Conservation (phyloP, 2,888 invertebrate species). For the Drosophila robusta region DNA sequence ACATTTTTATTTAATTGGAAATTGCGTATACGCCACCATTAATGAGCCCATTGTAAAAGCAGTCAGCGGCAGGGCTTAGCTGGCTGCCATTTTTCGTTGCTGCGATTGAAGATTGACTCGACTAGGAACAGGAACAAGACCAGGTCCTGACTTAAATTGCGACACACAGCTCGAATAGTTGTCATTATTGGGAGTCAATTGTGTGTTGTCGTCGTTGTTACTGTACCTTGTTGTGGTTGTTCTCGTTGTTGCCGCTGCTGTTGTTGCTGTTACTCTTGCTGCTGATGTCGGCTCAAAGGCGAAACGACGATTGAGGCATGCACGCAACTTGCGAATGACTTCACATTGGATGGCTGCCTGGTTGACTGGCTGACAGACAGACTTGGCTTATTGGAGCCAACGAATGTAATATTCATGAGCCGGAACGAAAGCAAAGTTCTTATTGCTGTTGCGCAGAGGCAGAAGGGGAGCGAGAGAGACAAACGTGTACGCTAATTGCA, state of each 20-base stretch:
- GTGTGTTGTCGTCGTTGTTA: slow-evolving; percentile 46
- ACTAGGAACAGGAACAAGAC: slow-evolving; percentile 28
- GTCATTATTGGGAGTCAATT: slow-evolving; percentile 82
- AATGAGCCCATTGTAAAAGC: slow-evolving; percentile 72
- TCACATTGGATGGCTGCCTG: slow-evolving; percentile 47
- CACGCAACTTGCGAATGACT: slow-evolving; percentile 67
- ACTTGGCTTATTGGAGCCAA: slow-evolving; percentile 52
- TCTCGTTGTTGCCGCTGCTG: slow-evolving; percentile 16
- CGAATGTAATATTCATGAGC: slow-evolving; percentile 64
- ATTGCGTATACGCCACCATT: slow-evolving; percentile 77
- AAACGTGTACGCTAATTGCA: slow-evolving; percentile 76
- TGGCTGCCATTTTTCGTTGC: slow-evolving; percentile 24
- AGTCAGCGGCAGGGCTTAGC: slow-evolving; percentile 46
- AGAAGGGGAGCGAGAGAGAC: background rate
- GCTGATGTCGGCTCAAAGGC: slow-evolving; percentile 54
- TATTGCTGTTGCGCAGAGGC: slow-evolving; percentile 4
- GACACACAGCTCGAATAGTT: slow-evolving; percentile 48
- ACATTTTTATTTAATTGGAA: slow-evolving; percentile 76
- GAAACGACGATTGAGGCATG: slow-evolving; percentile 53
- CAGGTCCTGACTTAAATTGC: slow-evolving; percentile 5
- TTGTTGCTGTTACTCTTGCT: slow-evolving; percentile 28
- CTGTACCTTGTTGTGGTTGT: slow-evolving; percentile 27
- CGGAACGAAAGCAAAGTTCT: slow-evolving; percentile 48
- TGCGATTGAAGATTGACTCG: slow-evolving; percentile 26
- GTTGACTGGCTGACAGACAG: slow-evolving; percentile 42